Evolutionary conservation across 2,888 invertebrate genomes (phyloP).

Genomic region (Eupithecia exiguata): DNA sequence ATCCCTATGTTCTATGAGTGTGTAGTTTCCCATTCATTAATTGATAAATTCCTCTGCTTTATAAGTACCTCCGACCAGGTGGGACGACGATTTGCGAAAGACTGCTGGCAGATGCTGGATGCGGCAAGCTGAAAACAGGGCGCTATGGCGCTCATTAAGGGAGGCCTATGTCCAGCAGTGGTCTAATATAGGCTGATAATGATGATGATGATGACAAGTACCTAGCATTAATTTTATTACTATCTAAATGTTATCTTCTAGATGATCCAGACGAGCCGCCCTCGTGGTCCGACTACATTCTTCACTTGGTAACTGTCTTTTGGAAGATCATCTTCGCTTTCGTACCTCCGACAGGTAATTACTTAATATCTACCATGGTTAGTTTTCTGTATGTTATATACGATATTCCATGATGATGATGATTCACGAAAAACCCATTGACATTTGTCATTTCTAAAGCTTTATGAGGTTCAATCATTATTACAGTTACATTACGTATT

Average conservation of each 20-base stretch:
- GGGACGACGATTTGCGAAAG: too few species aligned
- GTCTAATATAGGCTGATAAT: too few species aligned
- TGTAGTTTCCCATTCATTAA: background rate
- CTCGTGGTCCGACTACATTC: slow-evolving; percentile 95
- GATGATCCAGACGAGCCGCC: slow-evolving; percentile 88
- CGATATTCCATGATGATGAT: background rate
- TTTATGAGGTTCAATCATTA: too few species aligned
- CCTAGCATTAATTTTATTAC: background rate
- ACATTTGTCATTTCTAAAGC: background rate
- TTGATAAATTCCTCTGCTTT: background rate
- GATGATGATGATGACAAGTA: too few species aligned
- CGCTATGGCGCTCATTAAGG: too few species aligned
- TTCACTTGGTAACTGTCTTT: slow-evolving; percentile 97
- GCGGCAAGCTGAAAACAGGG: too few species aligned
- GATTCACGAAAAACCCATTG: background rate
- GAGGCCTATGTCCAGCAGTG: too few species aligned
- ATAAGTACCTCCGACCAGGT: too few species aligned
- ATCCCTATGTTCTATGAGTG: background rate
- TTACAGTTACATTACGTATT: too few species aligned
- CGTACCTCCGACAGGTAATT: slow-evolving; percentile 95
- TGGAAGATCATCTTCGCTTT: slow-evolving; percentile 99
- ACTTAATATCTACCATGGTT: background rate
- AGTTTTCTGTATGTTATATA: too few species aligned
- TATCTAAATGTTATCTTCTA: slow-evolving; percentile 58
- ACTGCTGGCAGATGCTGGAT: too few species aligned